Evolutionary conservation across 2,113 vertebrate genomes (phyloP).

Genomic region (Amazona guildingii): DNA sequence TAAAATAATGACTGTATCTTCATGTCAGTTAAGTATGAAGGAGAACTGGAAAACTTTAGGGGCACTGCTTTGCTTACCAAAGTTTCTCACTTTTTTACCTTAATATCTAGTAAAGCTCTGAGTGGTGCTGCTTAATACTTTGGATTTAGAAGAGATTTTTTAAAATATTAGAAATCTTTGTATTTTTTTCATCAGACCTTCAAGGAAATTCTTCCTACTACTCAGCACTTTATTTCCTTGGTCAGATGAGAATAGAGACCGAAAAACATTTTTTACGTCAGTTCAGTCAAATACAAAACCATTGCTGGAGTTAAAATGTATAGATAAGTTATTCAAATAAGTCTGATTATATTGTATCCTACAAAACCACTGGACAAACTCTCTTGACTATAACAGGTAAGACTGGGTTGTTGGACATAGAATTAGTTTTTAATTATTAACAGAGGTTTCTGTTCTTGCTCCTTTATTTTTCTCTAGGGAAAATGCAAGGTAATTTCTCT

Average conservation of each 20-base stretch:
- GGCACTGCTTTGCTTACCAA: not conserved
- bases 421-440: not conserved
- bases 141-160: not conserved
- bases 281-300: not conserved
- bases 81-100: not conserved
- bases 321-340: not conserved
- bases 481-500: not conserved
- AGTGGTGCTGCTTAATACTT: not conserved
- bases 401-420: not conserved
- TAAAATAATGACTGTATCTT: constrained; percentile 44
- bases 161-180: not conserved
- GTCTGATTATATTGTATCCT: not conserved
- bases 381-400: not conserved
- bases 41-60: constrained; percentile 29
- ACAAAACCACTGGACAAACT: not conserved
- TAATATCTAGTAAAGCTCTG: not conserved
- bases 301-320: not conserved
- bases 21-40: constrained; percentile 44
- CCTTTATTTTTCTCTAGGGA: not conserved
- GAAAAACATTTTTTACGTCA: not conserved
- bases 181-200: not conserved
- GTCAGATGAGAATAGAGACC: not conserved
- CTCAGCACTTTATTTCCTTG: not conserved
- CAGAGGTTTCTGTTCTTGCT: not conserved
- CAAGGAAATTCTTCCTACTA: not conserved